Base-by-base conservation (phyloP, 53 echinoderm and acorn worm genomes). In the Holothuria scabra region DNA sequence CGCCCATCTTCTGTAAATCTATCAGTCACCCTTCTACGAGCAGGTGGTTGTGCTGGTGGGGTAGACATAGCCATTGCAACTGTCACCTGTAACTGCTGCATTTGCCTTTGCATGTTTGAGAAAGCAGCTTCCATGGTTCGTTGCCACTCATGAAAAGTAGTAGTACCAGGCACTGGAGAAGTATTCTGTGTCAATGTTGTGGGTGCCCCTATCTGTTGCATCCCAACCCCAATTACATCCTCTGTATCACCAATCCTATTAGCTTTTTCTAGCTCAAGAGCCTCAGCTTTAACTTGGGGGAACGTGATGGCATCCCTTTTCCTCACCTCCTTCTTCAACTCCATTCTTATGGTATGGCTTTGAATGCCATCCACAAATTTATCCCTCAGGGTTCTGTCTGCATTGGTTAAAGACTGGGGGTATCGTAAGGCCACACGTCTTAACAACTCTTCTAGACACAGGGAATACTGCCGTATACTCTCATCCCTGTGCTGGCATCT, bases 181-280 rank as follows among this genome's bases (percentile, higher is more conserved):
- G 44, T 5, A 10, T 44, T 10, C 44, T 44, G 44, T 5, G 44
- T 44, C 10, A 10, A 44, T 5, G 66, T 4, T 5, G 25, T 34
- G 26, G 29, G 2, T 2, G 29, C 28, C 66, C 66, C 28, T 66
- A 66, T 33, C 32, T 26, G 26, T 30, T 66, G 25, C 18, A 66
- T 13, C n/a, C n/a, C n/a, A n/a, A n/a, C n/a, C 13, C 16, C 32
- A 8, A 66, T 13, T 23, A 66, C 28, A 66, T 66, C 66, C 29
- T 66, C 66, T 4, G 66, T 16, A 24, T 8, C 32, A 33, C 32
- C 66, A 6, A 24, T 6, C 66, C 28, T 24, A 2, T 16, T 26
- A 33, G 66, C 74, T 16, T 44, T 25, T 74, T 32, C 74, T 46
- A 74, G 46, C 49, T 74, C 46, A 7, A 74, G 74, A 19, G 74